phyloP scores from a whole-genome alignment of 2,797 vertebrate species.

The Lindbergichthys nudifrons region DNA sequence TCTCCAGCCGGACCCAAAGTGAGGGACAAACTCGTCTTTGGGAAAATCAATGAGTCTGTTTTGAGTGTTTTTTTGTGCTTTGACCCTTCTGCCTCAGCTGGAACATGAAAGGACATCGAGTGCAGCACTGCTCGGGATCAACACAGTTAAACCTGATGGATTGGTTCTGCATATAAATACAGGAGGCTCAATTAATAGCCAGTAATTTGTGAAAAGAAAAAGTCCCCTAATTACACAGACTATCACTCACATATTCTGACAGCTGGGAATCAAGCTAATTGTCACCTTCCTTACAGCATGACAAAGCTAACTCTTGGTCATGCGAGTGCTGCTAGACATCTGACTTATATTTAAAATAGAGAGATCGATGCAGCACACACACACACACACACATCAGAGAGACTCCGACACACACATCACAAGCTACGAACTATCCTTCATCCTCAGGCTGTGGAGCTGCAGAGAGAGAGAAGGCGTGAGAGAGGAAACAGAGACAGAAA shows the following conservation, averaged over 20 bases:
- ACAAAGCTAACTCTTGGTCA: slow-evolving; percentile 2
- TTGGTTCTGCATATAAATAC: slow-evolving; percentile 10
- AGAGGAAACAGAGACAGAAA: slow-evolving; percentile 9
- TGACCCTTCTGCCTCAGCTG: slow-evolving; percentile 32
- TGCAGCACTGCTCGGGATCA: slow-evolving; percentile 3
- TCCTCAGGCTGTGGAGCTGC: slow-evolving; percentile 36
- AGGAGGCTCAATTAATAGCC: slow-evolving; percentile 10
- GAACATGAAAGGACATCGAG: slow-evolving; percentile 32
- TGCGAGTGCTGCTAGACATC: slow-evolving; percentile 15
- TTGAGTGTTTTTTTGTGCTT: slow-evolving; percentile 35
- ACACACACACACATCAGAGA: slow-evolving; percentile 3
- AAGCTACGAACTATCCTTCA: slow-evolving; percentile 35
- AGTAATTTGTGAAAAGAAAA: background rate
- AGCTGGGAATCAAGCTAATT: slow-evolving; percentile 17
- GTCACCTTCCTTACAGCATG: background rate
- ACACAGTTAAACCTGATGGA: slow-evolving; percentile 31
- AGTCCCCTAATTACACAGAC: background rate
- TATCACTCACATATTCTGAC: background rate
- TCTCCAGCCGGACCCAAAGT: slow-evolving; percentile 43
- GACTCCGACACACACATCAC: slow-evolving; percentile 3
- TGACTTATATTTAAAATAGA: slow-evolving; percentile 33
- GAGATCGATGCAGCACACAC: slow-evolving; percentile 23
- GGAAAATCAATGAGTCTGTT: slow-evolving; percentile 60
- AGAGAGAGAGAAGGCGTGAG: slow-evolving; percentile 24
- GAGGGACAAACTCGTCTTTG: slow-evolving; percentile 49